Evolutionary conservation across 1,140 invertebrate genomes (phyloP).

Genomic region (Bilobella aurantiaca): DNA sequence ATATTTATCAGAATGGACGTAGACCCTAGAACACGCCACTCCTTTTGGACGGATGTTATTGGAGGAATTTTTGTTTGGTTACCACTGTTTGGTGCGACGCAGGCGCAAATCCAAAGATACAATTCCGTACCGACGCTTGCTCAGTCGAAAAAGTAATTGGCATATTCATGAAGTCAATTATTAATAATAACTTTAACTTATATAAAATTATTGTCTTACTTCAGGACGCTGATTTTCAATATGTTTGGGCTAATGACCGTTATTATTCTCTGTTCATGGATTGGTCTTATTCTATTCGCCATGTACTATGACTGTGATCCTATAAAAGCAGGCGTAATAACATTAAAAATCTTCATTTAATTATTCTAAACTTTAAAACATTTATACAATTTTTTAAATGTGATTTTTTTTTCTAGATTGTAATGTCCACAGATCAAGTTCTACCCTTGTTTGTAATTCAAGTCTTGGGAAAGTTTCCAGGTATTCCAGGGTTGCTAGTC

Average conservation of each 20-base stretch:
- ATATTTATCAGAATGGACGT: constrained; percentile 39
- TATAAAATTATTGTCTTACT: not conserved
- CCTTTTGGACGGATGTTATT: constrained; percentile 76
- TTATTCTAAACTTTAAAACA: not conserved
- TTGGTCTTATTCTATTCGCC: constrained; percentile 17
- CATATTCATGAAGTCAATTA: not conserved
- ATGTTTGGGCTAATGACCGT: constrained; percentile 19
- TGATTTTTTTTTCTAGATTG: not conserved
- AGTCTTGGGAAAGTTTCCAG: constrained; percentile 53
- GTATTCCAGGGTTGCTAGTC: constrained; percentile 69
- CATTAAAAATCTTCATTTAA: no score
- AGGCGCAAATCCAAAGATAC: constrained; percentile 52
- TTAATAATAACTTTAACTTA: not conserved
- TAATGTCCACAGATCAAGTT: constrained; percentile 46
- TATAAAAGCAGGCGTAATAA: constrained; percentile 1
- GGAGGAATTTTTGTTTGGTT: constrained; percentile 84
- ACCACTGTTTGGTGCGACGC: constrained; percentile 82
- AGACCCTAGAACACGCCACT: constrained; percentile 53
- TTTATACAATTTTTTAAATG: not conserved
- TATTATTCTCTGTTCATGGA: constrained; percentile 11
- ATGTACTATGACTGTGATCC: constrained; percentile 20
- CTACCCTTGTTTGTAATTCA: constrained; percentile 64
- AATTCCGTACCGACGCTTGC: constrained; percentile 30
- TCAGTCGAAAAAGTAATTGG: constrained; percentile 37
- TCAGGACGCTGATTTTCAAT: constrained; percentile 16